phyloP scores from a whole-genome alignment of 2,888 invertebrate genomes.

The Conops quadrifasciatus region DNA sequence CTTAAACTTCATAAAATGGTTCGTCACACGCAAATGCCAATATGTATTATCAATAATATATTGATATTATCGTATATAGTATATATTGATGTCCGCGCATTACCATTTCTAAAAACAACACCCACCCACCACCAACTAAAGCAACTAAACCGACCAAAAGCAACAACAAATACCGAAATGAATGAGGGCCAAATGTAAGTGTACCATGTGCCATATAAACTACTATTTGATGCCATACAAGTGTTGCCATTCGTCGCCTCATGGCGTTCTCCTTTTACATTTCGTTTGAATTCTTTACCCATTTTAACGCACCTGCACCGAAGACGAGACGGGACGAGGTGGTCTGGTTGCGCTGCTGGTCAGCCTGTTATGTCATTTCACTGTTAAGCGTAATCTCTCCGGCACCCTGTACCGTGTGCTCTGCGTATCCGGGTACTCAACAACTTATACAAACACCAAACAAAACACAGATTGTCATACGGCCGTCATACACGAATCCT shows the following conservation, averaged over 20 bases:
- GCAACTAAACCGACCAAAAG: neutral
- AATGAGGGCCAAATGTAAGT: neutral
- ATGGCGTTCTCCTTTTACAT: conserved; percentile 35
- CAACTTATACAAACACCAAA: too few species aligned
- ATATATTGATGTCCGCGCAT: too few species aligned
- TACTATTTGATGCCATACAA: conserved; percentile 57
- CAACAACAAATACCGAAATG: neutral
- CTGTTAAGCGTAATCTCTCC: neutral
- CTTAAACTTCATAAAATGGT: too few species aligned
- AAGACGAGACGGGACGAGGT: neutral
- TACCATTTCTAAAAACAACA: too few species aligned
- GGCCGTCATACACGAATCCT: neutral
- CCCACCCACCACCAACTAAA: too few species aligned
- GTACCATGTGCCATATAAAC: neutral
- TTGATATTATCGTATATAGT: too few species aligned
- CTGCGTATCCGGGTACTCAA: too few species aligned
- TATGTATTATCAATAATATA: too few species aligned
- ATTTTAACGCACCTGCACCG: neutral
- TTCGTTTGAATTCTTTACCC: conserved; percentile 6
- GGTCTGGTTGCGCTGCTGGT: too few species aligned
- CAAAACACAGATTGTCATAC: too few species aligned
- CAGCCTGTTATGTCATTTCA: conserved; percentile 10
- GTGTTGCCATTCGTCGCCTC: conserved; percentile 44
- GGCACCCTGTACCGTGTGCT: neutral
- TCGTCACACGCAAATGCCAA: too few species aligned